phyloP scores from a whole-genome alignment of 2,797 vertebrate species.

The Micrastur ruficollis region DNA sequence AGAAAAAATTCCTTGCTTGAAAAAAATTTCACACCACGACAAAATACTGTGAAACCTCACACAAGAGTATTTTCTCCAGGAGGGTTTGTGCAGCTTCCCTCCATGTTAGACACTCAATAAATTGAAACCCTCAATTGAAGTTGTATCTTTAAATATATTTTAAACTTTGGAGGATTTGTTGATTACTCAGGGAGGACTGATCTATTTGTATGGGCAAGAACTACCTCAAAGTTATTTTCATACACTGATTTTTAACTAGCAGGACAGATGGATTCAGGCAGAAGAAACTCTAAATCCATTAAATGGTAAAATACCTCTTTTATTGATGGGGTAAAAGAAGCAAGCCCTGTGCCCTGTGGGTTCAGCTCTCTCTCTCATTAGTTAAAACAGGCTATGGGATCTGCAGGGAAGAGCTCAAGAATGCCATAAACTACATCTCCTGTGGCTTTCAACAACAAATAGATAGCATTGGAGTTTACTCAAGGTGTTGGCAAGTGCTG shows the following conservation, averaged over 20 bases:
- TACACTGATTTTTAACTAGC: background rate
- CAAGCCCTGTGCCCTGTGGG: background rate
- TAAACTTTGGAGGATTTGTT: background rate
- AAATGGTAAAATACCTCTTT: background rate
- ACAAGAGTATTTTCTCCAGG: background rate
- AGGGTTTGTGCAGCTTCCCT: background rate
- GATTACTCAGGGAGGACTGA: background rate
- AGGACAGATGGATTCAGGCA: background rate
- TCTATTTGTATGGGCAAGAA: background rate
- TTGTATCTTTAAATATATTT: background rate
- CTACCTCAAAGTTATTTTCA: background rate
- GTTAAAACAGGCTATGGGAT: background rate
- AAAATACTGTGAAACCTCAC: background rate
- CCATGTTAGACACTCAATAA: background rate
- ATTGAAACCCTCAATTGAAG: background rate
- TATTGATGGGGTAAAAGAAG: background rate
- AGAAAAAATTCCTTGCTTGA: background rate
- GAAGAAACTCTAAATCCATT: background rate
- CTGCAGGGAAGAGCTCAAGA: background rate
- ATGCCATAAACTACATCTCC: background rate
- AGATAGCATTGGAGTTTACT: background rate
- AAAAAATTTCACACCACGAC: background rate
- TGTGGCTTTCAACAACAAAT: slow-evolving; percentile 4
- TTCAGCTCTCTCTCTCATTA: background rate
- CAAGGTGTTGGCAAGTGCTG: background rate